Base-by-base conservation (phyloP, 2,888 invertebrate species). In the Tortricodes alternella region DNA sequence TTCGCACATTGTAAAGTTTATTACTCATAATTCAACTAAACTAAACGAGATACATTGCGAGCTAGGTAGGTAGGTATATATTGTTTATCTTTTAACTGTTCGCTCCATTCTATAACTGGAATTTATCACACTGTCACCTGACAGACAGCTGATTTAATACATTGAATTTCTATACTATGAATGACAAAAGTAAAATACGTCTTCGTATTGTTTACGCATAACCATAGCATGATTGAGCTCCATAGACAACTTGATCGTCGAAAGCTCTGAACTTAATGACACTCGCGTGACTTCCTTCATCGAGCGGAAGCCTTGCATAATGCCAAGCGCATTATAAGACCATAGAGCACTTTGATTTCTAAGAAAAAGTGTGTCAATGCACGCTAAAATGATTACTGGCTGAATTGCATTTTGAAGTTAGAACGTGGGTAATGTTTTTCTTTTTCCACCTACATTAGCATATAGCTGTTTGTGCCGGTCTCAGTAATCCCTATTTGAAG, bases 231-330 rank as follows among this genome's bases (percentile, higher is more conserved):
- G 56, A 56, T 50, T 48, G 57, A 50, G 38, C 50, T 32, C 37
- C 59, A 60, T 46, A 62, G 65, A 65, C 65, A 66, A 67, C 67
- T 65, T 64, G 67, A 73, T 68, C 67, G 64, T 70, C 66, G 68
- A 72, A 68, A 71, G 71, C 66, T 72, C 62, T 59, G 43, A 57
- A 46, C 39, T 43, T 77, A 73, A 76, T 76, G 68, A 62, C 60
- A 58, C 59, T 67, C 60, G 64, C 78, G 74, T 78, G 79, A 75
- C 66, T 76, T 74, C 74, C 73, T 71, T 60, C 32, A 61, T 56
- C 51, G 55, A 66, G 62, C 59, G 59, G 57, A 62, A 64, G 62
- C 64, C 68, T 74, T 69, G 71, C 65, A 66, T 63, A 78, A 76
- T 63, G 57, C 60, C 62, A 58, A 53, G 62, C 63, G 62, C 62